These are phyloP conservation scores for Salvelinus sp. DNA, from an alignment of 2,113 vertebrate genomes.

Conservation along the genomic window DNA sequence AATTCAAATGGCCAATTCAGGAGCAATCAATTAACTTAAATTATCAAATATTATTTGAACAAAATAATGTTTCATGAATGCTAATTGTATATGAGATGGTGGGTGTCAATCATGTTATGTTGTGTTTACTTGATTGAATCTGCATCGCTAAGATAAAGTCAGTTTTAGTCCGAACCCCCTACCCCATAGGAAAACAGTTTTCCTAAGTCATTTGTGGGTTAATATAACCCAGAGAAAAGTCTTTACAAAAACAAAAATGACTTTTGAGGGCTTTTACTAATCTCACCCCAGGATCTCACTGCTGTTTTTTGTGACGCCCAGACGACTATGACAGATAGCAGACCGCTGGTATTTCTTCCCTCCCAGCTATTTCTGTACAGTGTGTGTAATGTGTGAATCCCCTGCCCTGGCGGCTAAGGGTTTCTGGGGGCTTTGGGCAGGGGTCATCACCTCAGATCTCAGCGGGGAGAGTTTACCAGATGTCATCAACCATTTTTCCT, in stretches of 20 bases:
- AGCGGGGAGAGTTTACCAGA: conserved; percentile 5
- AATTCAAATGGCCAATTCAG: too few relatives aligned
- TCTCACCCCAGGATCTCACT: conserved; percentile 40
- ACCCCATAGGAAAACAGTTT: not conserved
- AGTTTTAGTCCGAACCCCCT: too few relatives aligned
- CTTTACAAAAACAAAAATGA: not conserved
- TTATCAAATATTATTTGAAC: too few relatives aligned
- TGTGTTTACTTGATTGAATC: not conserved
- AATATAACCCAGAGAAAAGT: not conserved
- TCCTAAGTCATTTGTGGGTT: not conserved
- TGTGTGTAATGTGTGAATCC: conserved; percentile 6
- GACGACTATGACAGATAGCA: conserved; percentile 33
- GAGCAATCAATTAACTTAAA: too few relatives aligned
- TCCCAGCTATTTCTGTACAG: conserved; percentile 14
- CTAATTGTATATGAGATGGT: too few relatives aligned
- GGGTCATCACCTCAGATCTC: conserved; percentile 16
- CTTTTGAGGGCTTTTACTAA: not conserved
- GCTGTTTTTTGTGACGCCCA: conserved; percentile 46
- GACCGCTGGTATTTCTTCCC: conserved; percentile 27
- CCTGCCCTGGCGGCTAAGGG: not conserved
- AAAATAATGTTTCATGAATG: too few relatives aligned
- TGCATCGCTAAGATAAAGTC: not conserved
- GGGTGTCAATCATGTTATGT: too few relatives aligned
- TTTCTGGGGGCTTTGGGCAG: not conserved
- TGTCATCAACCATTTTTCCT: not conserved